Percentiles rank a stretch among this genome's conserved stretches.
Conservation (phyloP, 2,113 vertebrate genomes). For the Pluvialis apricaria region DNA sequence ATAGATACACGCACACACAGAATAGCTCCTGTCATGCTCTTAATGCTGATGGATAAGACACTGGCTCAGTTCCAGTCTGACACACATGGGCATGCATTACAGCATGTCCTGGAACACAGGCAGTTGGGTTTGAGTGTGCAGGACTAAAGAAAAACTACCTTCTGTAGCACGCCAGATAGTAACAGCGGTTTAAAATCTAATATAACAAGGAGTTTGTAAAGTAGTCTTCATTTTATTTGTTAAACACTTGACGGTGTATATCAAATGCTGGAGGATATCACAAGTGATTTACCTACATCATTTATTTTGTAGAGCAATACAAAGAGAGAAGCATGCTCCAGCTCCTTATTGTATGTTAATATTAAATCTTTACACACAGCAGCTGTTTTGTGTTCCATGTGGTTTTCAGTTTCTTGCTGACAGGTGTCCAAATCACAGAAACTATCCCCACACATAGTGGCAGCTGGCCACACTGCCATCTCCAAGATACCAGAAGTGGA, state of each 20-base stretch:
- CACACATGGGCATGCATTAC: neutral
- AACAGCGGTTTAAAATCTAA: neutral
- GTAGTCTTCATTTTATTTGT: neutral
- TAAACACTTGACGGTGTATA: neutral
- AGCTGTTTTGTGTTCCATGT: constrained; percentile 38
- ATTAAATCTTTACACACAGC: constrained; percentile 34
- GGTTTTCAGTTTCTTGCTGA: constrained; percentile 59
- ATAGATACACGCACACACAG: neutral
- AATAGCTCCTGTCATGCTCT: neutral
- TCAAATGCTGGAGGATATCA: neutral
- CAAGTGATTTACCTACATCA: neutral
- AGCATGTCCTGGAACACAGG: neutral
- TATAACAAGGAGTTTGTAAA: neutral
- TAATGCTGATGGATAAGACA: neutral
- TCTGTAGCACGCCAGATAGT: neutral
- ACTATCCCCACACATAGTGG: constrained; percentile 19
- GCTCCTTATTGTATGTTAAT: constrained; percentile 34
- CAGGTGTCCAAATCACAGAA: constrained; percentile 57
- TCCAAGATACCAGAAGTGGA: neutral
- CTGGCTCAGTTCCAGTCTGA: neutral
- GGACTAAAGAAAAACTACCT: neutral
- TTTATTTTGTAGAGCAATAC: neutral
- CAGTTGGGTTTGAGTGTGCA: neutral
- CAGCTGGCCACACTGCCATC: constrained; percentile 54
- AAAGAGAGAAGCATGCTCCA: neutral